phyloP scores from a whole-genome alignment of 2,888 invertebrate genomes.

The Heterodera filipjevi region DNA sequence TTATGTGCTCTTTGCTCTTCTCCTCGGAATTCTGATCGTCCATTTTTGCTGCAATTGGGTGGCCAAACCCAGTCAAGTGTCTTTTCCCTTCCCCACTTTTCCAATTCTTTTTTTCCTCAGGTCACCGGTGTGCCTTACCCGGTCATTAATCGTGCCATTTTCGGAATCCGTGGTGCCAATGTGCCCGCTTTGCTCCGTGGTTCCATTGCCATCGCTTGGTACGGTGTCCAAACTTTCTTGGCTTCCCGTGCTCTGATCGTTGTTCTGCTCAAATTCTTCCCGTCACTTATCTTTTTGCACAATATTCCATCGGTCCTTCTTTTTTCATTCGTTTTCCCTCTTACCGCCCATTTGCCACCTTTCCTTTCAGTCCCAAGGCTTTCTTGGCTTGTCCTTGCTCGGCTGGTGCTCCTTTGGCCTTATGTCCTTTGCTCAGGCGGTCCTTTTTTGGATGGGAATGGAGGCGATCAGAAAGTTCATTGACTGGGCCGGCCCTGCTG shows the following conservation, averaged over 20 bases:
- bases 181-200: constrained; percentile 4
- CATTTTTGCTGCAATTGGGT: constrained; percentile 16
- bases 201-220: constrained; percentile 21
- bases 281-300: background rate
- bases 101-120: background rate
- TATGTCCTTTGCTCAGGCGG: background rate
- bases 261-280: constrained; percentile 1
- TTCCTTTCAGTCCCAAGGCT: background rate
- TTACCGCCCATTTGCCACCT: background rate
- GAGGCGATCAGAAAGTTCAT: constrained; percentile 5
- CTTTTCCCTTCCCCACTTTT: background rate
- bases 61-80: constrained; percentile 15
- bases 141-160: constrained; percentile 18
- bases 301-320: too few relatives aligned
- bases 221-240: constrained; percentile 1
- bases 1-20: background rate
- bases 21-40: constrained; percentile 7
- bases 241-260: background rate
- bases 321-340: background rate
- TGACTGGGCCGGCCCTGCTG: constrained; percentile 6
- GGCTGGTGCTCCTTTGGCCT: constrained; percentile 12
- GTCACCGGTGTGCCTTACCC: constrained; percentile 9
- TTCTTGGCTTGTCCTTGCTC: background rate
- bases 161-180: constrained; percentile 6
- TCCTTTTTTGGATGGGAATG: constrained; percentile 10